Evolutionary conservation across 1,140 invertebrate species (phyloP).

Genomic region (Pantala flavescens): DNA sequence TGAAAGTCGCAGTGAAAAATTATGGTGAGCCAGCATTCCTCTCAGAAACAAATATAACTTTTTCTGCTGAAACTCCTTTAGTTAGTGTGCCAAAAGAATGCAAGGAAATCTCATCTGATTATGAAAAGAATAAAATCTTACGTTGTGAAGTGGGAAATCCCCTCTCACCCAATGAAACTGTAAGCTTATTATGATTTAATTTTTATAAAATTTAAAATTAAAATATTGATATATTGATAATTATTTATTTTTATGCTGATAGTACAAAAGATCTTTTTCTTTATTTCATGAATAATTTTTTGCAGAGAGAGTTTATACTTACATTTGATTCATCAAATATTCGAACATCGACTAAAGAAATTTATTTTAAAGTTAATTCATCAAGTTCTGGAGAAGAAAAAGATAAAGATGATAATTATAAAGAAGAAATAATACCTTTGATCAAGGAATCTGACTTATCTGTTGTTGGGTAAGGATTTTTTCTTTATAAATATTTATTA

Average conservation of each 20-base stretch:
- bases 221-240: neutral
- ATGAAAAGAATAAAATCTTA: neutral
- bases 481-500: neutral
- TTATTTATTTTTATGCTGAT: neutral
- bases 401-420: neutral
- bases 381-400: neutral
- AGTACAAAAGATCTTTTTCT: neutral
- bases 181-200: no score
- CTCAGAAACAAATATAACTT: conserved; percentile 19
- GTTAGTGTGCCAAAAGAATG: conserved; percentile 19
- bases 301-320: neutral
- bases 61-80: conserved; percentile 18
- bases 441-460: neutral
- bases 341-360: neutral
- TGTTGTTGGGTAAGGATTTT: neutral
- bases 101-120: neutral
- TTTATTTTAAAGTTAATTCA: neutral
- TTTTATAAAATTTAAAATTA: neutral
- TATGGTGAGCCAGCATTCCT: conserved; percentile 23
- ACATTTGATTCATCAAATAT: neutral
- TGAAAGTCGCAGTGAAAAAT: conserved; percentile 22
- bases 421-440: neutral
- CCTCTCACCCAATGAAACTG: conserved; percentile 16
- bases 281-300: neutral
- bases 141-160: conserved; percentile 15